Percentiles rank a stretch among this genome's conserved stretches.
These are phyloP conservation scores for Sciurus carolinensis DNA, from an alignment of 2,797 vertebrate species.

Conservation along the genomic window DNA sequence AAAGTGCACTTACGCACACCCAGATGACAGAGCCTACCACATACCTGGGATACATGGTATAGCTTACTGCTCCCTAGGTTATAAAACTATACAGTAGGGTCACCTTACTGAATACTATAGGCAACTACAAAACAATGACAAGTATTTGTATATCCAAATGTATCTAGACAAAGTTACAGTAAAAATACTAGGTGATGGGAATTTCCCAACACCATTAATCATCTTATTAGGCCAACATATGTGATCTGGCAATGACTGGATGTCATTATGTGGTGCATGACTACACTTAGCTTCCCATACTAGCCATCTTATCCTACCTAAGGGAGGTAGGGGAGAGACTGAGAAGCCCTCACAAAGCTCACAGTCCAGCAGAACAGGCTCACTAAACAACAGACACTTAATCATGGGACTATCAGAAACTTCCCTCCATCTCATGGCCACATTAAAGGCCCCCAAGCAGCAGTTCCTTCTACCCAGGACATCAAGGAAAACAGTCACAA, in stretches of 20 bases:
- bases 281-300: background rate
- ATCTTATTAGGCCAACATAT: background rate
- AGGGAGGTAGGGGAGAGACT: background rate
- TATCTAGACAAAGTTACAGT: background rate
- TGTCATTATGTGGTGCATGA: background rate
- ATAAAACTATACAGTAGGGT: background rate
- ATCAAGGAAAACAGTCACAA: background rate
- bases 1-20: background rate
- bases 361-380: background rate
- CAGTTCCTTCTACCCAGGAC: background rate
- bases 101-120: background rate
- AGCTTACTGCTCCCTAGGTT: background rate
- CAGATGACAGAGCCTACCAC: background rate
- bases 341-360: background rate
- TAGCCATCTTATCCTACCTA: background rate
- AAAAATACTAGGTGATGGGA: background rate
- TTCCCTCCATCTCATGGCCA: background rate
- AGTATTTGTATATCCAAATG: background rate
- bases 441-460: background rate
- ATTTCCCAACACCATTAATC: background rate
- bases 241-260: background rate
- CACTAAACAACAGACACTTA: background rate
- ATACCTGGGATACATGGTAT: background rate
- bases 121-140: background rate
- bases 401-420: background rate